Conservation (phyloP, 2,113 vertebrate genomes). For the Tenebrosternarchus preto region DNA sequence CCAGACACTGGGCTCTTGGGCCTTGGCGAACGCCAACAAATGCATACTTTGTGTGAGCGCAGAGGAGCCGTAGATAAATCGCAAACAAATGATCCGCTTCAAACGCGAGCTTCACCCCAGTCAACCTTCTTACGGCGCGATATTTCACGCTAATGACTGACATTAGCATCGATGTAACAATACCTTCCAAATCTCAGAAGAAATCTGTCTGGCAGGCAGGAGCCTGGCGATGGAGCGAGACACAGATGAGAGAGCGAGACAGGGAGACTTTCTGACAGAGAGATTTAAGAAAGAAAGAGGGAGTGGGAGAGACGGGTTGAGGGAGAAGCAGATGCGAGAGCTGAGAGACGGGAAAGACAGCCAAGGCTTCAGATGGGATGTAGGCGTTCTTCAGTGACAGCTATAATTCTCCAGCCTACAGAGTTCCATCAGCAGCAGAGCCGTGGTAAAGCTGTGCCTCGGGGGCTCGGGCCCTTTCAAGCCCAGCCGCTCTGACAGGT, state of each 20-base stretch:
- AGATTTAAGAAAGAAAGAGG: constrained; percentile 49
- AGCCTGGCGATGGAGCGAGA: constrained; percentile 41
- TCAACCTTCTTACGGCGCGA: constrained; percentile 15
- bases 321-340: constrained; percentile 33
- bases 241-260: constrained; percentile 42
- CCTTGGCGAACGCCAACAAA: constrained; percentile 16
- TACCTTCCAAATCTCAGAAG: constrained; percentile 36
- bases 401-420: constrained; percentile 93
- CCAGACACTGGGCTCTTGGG: constrained; percentile 2
- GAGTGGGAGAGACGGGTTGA: constrained; percentile 59
- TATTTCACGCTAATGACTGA: constrained; percentile 38
- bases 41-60: constrained; percentile 1
- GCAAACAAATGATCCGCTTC: constrained; percentile 34
- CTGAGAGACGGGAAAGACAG: constrained; percentile 49
- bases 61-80: constrained; percentile 27
- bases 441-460: constrained; percentile 89
- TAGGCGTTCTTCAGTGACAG: constrained; percentile 93
- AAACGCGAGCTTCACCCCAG: constrained; percentile 16
- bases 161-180: constrained; percentile 39
- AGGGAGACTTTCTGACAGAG: constrained; percentile 43
- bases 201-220: constrained; percentile 45
- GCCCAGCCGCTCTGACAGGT: constrained; percentile 89
- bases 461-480: constrained; percentile 87
- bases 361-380: constrained; percentile 83
- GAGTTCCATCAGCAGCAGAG: constrained; percentile 87